Percentiles rank a stretch among this genome's conserved stretches.
These are phyloP conservation scores for Hoplostethus mediterraneus DNA, from an alignment of 2,797 vertebrate species.

Conservation along the genomic window DNA sequence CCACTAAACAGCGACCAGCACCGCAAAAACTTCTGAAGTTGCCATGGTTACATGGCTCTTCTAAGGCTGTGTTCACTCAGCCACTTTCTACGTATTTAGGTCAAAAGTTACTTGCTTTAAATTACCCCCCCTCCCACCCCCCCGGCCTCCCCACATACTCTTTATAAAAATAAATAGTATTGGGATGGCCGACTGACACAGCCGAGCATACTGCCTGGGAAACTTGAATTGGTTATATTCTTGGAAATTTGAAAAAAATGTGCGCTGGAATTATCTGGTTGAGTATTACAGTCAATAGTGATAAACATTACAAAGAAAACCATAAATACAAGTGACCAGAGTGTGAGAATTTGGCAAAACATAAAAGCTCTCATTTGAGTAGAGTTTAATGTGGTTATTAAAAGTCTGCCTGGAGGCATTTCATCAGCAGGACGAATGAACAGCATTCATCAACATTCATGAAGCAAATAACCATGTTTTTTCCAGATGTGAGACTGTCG, in stretches of 20 bases:
- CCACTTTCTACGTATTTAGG: slow-evolving; percentile 49
- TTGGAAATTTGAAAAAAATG: background rate
- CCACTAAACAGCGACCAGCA: slow-evolving; percentile 61
- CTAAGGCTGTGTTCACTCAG: slow-evolving; percentile 33
- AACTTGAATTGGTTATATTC: slow-evolving; percentile 15
- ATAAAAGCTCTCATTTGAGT: slow-evolving; percentile 47
- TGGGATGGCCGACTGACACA: background rate
- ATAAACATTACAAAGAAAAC: slow-evolving; percentile 41
- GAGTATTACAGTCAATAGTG: background rate
- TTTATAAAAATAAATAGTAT: slow-evolving; percentile 7
- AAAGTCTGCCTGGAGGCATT: slow-evolving; percentile 53
- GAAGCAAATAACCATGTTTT: slow-evolving; percentile 9
- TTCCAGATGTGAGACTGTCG: slow-evolving; percentile 27
- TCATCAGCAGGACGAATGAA: slow-evolving; percentile 54
- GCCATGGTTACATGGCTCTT: slow-evolving; percentile 56
- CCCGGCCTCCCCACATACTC: background rate
- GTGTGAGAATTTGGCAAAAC: slow-evolving; percentile 30
- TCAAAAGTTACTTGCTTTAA: slow-evolving; percentile 45
- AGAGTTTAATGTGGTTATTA: slow-evolving; percentile 59
- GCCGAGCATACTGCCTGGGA: background rate
- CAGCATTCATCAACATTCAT: slow-evolving; percentile 34
- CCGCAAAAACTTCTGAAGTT: slow-evolving; percentile 54
- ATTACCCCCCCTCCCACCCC: slow-evolving; percentile 6
- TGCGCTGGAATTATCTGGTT: slow-evolving; percentile 7
- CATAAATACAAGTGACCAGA: slow-evolving; percentile 25